phyloP scores from a whole-genome alignment of 2,113 vertebrate species.

The Fulica atra region DNA sequence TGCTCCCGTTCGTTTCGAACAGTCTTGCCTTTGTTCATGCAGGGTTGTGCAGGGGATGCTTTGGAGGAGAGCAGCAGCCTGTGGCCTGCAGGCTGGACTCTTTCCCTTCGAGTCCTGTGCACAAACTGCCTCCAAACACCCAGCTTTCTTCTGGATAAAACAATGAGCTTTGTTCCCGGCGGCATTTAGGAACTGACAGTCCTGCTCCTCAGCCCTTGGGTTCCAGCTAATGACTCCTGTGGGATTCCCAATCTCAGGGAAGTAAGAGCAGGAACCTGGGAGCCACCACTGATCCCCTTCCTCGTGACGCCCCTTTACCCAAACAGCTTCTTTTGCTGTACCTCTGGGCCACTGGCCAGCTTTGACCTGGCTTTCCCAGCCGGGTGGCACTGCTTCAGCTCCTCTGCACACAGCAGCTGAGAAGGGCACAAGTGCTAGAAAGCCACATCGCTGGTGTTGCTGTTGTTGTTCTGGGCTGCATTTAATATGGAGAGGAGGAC shows the following conservation, averaged over 20 bases:
- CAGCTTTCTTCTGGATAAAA: neutral
- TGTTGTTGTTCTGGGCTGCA: neutral
- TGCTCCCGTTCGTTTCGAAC: neutral
- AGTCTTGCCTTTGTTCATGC: constrained; percentile 12
- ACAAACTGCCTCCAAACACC: neutral
- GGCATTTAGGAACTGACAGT: rapidly evolving
- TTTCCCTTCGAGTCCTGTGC: neutral
- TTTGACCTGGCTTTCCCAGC: neutral
- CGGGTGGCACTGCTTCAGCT: neutral
- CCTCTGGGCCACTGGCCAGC: neutral
- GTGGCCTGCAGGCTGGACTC: neutral
- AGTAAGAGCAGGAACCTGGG: neutral
- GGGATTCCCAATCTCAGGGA: neutral
- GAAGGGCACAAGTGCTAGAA: neutral
- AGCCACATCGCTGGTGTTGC: neutral
- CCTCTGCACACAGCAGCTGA: rapidly evolving
- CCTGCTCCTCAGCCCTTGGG: neutral
- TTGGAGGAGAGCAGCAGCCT: neutral
- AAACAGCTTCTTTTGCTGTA: neutral
- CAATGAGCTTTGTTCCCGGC: neutral
- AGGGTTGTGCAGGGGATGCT: neutral
- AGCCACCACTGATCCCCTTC: neutral
- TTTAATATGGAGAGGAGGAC: neutral
- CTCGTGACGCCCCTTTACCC: neutral
- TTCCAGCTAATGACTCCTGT: neutral